Evolutionary conservation across 2,888 invertebrate genomes (phyloP).

Genomic region (Eretmocerus hayati): DNA sequence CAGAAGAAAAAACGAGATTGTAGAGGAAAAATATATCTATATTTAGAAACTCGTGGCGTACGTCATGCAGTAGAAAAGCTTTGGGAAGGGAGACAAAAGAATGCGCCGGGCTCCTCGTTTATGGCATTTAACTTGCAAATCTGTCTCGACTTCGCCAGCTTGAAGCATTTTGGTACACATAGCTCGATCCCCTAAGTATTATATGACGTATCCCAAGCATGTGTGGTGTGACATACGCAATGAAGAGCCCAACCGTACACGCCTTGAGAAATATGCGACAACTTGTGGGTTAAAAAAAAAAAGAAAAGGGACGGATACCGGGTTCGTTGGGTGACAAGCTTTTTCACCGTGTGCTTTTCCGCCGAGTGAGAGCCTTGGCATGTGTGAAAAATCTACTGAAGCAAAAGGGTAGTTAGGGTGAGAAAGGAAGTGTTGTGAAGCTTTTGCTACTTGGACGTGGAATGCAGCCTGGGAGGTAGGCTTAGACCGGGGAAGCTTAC

Average conservation of each 20-base stretch:
- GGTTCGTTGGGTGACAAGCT: neutral
- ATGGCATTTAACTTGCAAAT: conserved; percentile 43
- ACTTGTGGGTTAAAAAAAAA: conserved; percentile 11
- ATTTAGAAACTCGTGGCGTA: neutral
- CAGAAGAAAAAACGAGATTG: too few relatives aligned
- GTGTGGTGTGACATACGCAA: conserved; percentile 36
- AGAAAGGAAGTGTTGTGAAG: too few relatives aligned
- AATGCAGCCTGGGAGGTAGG: too few relatives aligned
- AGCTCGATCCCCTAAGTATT: too few relatives aligned
- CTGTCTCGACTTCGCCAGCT: too few relatives aligned
- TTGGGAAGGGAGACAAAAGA: conserved; percentile 16
- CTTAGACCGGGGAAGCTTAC: too few relatives aligned
- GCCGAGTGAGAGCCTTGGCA: conserved; percentile 6
- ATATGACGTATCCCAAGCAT: conserved; percentile 32
- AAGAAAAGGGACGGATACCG: neutral
- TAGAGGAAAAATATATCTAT: neutral
- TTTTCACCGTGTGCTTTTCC: too few relatives aligned
- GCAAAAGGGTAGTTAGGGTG: too few relatives aligned
- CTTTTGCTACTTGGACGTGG: too few relatives aligned
- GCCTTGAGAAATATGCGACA: conserved; percentile 20
- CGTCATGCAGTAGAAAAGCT: conserved; percentile 11
- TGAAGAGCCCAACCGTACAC: conserved; percentile 24
- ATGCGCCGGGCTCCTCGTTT: conserved; percentile 32
- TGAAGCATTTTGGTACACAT: too few relatives aligned
- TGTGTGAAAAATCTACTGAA: conserved; percentile 35